Evolutionary conservation across 2,113 vertebrate genomes (phyloP).

Genomic region (Cephalophus harveyi): DNA sequence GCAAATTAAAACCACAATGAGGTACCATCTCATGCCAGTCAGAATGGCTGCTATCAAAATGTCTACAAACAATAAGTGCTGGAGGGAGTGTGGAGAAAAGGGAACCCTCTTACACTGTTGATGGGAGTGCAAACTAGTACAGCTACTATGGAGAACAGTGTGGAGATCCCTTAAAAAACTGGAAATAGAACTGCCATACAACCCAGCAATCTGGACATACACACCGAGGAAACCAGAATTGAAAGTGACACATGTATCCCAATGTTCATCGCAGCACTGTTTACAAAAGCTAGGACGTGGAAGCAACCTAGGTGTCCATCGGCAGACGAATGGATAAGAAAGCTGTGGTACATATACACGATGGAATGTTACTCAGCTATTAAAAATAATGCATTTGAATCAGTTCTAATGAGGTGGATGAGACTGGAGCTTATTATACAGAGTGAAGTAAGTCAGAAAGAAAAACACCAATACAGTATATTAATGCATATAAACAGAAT

Average conservation of each 20-base stretch:
- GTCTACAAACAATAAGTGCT: no score
- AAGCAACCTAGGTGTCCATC: background rate
- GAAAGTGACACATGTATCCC: background rate
- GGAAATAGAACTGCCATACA: background rate
- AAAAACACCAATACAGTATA: background rate
- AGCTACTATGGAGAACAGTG: background rate
- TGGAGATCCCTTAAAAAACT: background rate
- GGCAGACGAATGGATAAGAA: background rate
- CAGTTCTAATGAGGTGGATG: background rate
- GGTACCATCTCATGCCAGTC: no score
- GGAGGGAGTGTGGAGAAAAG: no score
- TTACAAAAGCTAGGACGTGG: background rate
- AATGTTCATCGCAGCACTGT: background rate
- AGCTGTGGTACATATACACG: background rate
- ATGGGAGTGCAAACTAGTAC: background rate
- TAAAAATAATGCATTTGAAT: background rate
- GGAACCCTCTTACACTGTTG: background rate
- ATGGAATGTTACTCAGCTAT: background rate
- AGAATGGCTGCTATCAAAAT: no score
- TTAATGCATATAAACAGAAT: background rate
- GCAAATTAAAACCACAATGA: no score
- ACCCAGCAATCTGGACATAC: background rate
- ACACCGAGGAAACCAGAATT: fast-evolving
- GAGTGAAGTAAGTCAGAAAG: background rate
- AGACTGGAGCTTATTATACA: background rate